phyloP scores from a whole-genome alignment of 2,797 vertebrate genomes.

The Xiphorhynchus erythropygius region DNA sequence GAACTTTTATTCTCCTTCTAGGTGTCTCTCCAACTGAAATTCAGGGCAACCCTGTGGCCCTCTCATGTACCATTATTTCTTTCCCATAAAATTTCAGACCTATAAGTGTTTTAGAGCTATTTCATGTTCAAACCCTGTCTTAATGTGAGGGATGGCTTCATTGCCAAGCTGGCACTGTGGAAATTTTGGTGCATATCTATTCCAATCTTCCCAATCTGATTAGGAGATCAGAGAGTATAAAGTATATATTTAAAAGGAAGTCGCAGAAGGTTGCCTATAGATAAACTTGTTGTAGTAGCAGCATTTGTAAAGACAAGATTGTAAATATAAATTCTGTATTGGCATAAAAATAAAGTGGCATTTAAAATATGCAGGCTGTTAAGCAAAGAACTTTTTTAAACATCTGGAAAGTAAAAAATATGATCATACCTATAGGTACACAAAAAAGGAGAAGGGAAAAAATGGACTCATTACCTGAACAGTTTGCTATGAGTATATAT shows the following conservation, averaged over 20 bases:
- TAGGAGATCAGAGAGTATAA: not conserved
- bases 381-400: not conserved
- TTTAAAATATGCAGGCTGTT: not conserved
- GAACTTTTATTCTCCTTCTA: not conserved
- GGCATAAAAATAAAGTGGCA: not conserved
- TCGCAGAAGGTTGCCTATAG: not conserved
- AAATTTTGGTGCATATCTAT: not conserved
- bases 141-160: not conserved
- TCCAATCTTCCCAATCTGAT: not conserved
- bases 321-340: not conserved
- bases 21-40: not conserved
- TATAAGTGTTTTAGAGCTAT: not conserved
- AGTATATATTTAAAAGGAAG: not conserved
- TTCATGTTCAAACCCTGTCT: not conserved
- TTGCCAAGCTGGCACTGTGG: not conserved
- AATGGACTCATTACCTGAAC: not conserved
- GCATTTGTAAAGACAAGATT: not conserved
- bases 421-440: not conserved
- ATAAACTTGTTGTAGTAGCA: not conserved
- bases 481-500: not conserved
- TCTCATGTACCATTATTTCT: not conserved
- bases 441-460: not conserved
- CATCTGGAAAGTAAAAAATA: not conserved
- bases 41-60: not conserved
- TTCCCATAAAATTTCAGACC: not conserved